phyloP scores from a whole-genome alignment of 2,797 vertebrate species.

The Epinephelus coioides region DNA sequence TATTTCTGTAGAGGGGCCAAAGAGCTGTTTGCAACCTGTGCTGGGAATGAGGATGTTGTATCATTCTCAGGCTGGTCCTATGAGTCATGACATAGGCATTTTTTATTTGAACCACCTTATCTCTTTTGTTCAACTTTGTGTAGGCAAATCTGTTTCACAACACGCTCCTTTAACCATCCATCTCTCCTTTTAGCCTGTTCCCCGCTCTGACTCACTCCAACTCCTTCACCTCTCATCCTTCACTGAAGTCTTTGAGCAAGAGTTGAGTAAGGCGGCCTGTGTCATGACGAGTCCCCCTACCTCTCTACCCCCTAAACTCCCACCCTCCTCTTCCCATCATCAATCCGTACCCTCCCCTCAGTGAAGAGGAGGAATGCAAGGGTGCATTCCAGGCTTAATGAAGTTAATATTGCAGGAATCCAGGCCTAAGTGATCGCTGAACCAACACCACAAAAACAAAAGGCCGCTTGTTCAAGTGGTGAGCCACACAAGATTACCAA shows the following conservation, averaged over 20 bases:
- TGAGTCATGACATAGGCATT: slow-evolving; percentile 69
- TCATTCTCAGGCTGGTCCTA: slow-evolving; percentile 32
- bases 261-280: slow-evolving; percentile 55
- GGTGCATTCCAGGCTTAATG: slow-evolving; percentile 92
- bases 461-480: slow-evolving; percentile 82
- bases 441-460: slow-evolving; percentile 89
- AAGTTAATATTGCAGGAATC: slow-evolving; percentile 93
- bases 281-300: slow-evolving; percentile 51
- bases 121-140: slow-evolving; percentile 59
- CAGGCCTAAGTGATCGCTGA: slow-evolving; percentile 82
- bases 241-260: slow-evolving; percentile 47
- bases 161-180: slow-evolving; percentile 50
- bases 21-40: background rate
- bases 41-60: slow-evolving; percentile 17
- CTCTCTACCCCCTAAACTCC: slow-evolving; percentile 42
- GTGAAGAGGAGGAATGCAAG: slow-evolving; percentile 85
- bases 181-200: slow-evolving; percentile 48
- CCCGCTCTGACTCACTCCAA: slow-evolving; percentile 66
- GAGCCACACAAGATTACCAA: slow-evolving; percentile 79
- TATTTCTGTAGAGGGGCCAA: background rate
- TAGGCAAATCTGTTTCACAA: slow-evolving; percentile 66
- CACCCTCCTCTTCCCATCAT: slow-evolving; percentile 72
- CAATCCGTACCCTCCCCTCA: slow-evolving; percentile 79
- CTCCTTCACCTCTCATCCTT: slow-evolving; percentile 57
- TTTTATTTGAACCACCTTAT: slow-evolving; percentile 50